These are phyloP conservation scores for Phania funesta DNA, from an alignment of 2,888 invertebrate species.

Conservation along the genomic window DNA sequence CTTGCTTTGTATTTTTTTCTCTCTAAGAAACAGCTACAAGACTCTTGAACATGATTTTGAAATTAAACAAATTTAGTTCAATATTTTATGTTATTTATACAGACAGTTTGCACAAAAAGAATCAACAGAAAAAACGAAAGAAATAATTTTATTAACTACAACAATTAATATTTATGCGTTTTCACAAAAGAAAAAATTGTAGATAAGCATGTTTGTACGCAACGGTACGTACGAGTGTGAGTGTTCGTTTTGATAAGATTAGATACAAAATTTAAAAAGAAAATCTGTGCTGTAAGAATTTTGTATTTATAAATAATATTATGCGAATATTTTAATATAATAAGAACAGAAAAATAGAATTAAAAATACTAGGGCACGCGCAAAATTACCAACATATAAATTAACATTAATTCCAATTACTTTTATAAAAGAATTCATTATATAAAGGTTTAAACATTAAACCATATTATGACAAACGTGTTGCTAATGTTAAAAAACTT, in stretches of 20 bases:
- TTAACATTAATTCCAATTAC: too few species aligned
- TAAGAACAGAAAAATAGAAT: too few species aligned
- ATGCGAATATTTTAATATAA: too few species aligned
- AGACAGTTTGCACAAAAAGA: not conserved
- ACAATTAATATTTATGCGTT: conserved; percentile 37
- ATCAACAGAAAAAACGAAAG: not conserved
- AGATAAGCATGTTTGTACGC: not conserved
- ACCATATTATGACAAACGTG: too few species aligned
- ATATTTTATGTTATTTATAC: conserved; percentile 17
- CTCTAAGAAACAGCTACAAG: not conserved
- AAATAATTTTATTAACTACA: conserved; percentile 24
- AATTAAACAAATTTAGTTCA: conserved; percentile 43
- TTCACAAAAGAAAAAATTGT: conserved; percentile 9
- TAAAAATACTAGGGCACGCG: too few species aligned
- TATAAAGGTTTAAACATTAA: too few species aligned
- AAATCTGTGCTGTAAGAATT: not conserved
- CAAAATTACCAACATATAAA: too few species aligned
- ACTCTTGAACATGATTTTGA: conserved; percentile 60
- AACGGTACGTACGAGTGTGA: not conserved
- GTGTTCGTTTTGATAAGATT: conserved; percentile 36
- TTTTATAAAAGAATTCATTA: too few species aligned
- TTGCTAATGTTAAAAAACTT: too few species aligned
- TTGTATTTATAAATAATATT: not conserved
- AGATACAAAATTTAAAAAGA: conserved; percentile 14
- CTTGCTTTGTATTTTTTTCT: not conserved